Evolutionary conservation across 2,888 invertebrate species (phyloP).

Genomic region (Cephus spinipes): DNA sequence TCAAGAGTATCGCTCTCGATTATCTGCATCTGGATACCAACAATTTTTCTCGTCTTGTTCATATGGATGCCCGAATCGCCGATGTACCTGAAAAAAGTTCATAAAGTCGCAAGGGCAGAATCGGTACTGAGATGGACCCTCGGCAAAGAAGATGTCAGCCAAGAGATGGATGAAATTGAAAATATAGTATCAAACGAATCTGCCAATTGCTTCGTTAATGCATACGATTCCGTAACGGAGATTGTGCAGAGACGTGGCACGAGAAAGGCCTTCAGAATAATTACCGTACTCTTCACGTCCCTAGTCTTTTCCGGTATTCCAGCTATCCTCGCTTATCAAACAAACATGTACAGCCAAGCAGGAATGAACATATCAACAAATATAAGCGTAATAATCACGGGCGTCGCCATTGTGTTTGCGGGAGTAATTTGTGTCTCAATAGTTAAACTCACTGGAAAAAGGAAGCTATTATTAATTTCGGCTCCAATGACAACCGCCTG

Average conservation of each 20-base stretch:
- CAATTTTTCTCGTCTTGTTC: slow-evolving; percentile 50
- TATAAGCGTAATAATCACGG: slow-evolving; percentile 52
- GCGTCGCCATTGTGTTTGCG: slow-evolving; percentile 53
- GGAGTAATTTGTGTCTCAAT: slow-evolving; percentile 54
- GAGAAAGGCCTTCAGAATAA: slow-evolving; percentile 48
- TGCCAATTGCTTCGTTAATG: not conserved
- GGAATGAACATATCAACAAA: slow-evolving; percentile 54
- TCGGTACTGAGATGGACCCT: slow-evolving; percentile 57
- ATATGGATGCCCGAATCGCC: slow-evolving; percentile 62
- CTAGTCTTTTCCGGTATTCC: slow-evolving; percentile 57
- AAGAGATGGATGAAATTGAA: slow-evolving; percentile 60
- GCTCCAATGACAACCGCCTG: slow-evolving; percentile 51
- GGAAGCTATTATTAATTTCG: slow-evolving; percentile 50
- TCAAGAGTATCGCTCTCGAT: slow-evolving; percentile 51
- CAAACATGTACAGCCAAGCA: slow-evolving; percentile 54
- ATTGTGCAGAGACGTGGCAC: slow-evolving; percentile 19
- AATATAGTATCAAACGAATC: slow-evolving; percentile 55
- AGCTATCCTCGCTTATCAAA: slow-evolving; percentile 58
- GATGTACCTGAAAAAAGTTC: slow-evolving; percentile 56
- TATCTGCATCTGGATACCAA: slow-evolving; percentile 48
- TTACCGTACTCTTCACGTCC: slow-evolving; percentile 50
- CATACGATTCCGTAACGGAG: not conserved
- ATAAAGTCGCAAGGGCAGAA: slow-evolving; percentile 51
- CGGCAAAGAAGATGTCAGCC: slow-evolving; percentile 53
- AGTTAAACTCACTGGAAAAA: slow-evolving; percentile 55